Conservation (phyloP, 2,797 vertebrate genomes). For the Scyliorhinus canicula region DNA sequence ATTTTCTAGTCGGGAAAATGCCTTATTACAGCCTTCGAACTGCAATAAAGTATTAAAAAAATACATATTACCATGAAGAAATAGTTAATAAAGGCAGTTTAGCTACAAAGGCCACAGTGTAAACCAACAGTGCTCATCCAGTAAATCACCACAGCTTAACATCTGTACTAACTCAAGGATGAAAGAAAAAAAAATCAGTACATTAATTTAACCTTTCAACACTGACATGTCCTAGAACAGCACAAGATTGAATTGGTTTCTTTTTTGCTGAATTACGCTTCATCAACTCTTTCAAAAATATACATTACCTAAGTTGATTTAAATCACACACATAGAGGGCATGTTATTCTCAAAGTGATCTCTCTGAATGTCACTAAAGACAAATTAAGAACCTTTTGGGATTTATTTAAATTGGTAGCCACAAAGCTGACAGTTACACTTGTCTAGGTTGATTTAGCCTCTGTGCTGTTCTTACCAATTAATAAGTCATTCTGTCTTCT, state of each 20-base stretch:
- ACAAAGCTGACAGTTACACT: conserved; percentile 36
- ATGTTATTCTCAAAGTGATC: conserved; percentile 30
- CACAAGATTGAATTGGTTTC: conserved; percentile 44
- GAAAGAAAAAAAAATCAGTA: conserved; percentile 48
- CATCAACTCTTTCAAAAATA: conserved; percentile 29
- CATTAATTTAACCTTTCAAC: conserved; percentile 45
- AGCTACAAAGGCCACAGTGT: conserved; percentile 56
- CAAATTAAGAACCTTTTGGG: conserved; percentile 39
- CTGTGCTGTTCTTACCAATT: conserved; percentile 8
- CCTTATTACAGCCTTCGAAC: conserved; percentile 92
- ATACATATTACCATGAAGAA: conserved; percentile 47
- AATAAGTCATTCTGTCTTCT: conserved; percentile 21
- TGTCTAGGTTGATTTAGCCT: conserved; percentile 20
- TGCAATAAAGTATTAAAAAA: conserved; percentile 49
- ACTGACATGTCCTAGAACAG: conserved; percentile 43
- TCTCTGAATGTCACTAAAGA: conserved; percentile 25
- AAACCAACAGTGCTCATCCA: conserved; percentile 47
- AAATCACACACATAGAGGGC: conserved; percentile 25
- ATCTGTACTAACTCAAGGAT: conserved; percentile 54
- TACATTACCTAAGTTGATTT: conserved; percentile 32
- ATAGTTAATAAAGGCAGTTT: conserved; percentile 49
- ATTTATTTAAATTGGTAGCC: conserved; percentile 46
- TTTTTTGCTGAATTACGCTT: conserved; percentile 31
- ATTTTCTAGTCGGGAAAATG: conserved; percentile 89
- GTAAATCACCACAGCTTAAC: conserved; percentile 54